Evolutionary conservation across 1,140 invertebrate genomes (phyloP), one percentile per base, ranked within the genome.

Genomic region (Papilio aristodemus): DNA sequence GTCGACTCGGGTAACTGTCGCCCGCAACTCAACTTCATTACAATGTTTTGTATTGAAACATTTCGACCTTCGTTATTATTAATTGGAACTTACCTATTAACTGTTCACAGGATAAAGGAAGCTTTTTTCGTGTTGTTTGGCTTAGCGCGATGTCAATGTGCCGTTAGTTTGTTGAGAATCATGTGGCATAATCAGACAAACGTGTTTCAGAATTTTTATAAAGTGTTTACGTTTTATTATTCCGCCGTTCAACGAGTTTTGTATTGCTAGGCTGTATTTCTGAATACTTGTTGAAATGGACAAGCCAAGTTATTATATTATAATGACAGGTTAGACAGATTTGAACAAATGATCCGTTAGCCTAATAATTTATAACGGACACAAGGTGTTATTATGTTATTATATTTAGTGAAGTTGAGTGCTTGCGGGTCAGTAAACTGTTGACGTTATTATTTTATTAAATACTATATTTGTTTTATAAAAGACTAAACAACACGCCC

Each of bases 1-100:
- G 70, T 41, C 72, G 74, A 64, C 63, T 67, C 71, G 37, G 59
- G 14, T 58, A 62, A 70, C 60, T 46, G 46, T 50, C 46, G 14
- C 43, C n/a, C 14, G 17, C 10, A 22, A 19, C 27, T 2, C 27
- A 6, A 19, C 19, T 50, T 22, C 17, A 50, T 17, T 43, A 43
- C n/a, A 17, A 50, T 19, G 11, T 43, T 14, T 13, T 54, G 57
- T 69, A 62, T 62, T 41, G 38, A 69, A 66, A 66, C 54, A 50
- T 69, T 50, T 69, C 38, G 50, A 69, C 19, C 46, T 22, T 50
- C n/a, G 11, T n/a, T 11, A 10, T 6, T 9, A 25, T 32, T 3
- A 32, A 6, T 32, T 6, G 27, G 27, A 32, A n/a, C n/a, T n/a
- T n/a, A n/a, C n/a, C n/a, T n/a, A n/a, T n/a, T n/a, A n/a, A n/a